Percentiles rank a stretch among this genome's conserved stretches.
Conservation (phyloP, 2,113 vertebrate species). For the Lepidothrix coronata region DNA sequence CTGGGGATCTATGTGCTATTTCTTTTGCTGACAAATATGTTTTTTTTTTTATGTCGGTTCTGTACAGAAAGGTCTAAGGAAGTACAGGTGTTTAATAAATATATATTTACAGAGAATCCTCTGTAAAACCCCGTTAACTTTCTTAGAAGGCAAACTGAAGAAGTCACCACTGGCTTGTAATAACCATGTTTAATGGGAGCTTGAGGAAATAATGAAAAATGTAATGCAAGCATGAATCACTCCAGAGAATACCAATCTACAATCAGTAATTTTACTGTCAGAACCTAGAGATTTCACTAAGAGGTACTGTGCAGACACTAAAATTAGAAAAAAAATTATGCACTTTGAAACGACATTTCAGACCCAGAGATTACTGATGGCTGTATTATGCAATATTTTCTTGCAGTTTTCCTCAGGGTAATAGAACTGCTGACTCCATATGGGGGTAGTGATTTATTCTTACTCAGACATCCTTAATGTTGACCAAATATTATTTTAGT, state of each 20-base stretch:
- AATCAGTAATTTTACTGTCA: neutral
- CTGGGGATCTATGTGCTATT: neutral
- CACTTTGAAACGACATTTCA: neutral
- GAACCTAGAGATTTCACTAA: neutral
- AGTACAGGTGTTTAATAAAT: neutral
- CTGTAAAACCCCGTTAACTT: neutral
- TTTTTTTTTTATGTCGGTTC: neutral
- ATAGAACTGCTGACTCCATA: neutral
- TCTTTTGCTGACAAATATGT: neutral
- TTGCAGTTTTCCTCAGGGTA: neutral
- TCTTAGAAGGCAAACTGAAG: neutral
- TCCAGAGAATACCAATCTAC: neutral
- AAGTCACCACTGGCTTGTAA: neutral
- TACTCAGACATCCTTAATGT: neutral
- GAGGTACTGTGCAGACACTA: neutral
- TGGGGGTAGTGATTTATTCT: neutral
- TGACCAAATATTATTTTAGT: conserved; percentile 31
- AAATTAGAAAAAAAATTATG: neutral
- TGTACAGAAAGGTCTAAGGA: neutral
- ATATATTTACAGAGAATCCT: neutral
- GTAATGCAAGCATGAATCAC: neutral
- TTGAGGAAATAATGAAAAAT: conserved; percentile 16
- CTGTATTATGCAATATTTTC: neutral
- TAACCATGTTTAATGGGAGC: neutral
- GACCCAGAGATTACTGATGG: neutral